These are phyloP conservation scores for Dendrolimus houi DNA, from an alignment of 2,888 invertebrate genomes.

Conservation along the genomic window DNA sequence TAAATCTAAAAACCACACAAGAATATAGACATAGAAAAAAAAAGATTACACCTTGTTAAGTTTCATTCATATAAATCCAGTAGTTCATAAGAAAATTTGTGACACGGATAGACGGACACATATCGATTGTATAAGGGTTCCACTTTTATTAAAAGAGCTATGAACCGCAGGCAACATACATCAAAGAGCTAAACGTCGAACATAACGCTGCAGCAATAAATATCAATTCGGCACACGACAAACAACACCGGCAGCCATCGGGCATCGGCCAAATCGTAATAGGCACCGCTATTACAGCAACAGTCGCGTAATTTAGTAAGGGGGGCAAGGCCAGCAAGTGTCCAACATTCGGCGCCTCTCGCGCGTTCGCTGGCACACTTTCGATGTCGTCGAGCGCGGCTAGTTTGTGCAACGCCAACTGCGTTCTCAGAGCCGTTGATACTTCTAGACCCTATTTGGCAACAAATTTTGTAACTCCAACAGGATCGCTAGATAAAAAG, in stretches of 20 bases:
- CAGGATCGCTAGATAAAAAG: neutral
- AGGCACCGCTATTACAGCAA: conserved; percentile 7
- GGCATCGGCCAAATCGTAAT: conserved; percentile 1
- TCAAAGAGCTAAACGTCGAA: no score
- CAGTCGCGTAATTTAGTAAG: conserved; percentile 9
- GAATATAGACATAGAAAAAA: no score
- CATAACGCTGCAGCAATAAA: no score
- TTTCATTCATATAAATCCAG: no score
- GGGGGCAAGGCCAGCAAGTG: conserved; percentile 52
- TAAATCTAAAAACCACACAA: no score
- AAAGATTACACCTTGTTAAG: no score
- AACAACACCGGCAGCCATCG: conserved; percentile 1
- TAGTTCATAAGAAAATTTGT: no score
- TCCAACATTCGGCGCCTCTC: conserved; percentile 36
- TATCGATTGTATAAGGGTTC: no score
- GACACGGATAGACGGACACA: no score
- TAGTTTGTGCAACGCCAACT: conserved; percentile 17
- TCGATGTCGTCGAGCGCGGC: conserved; percentile 30
- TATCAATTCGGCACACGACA: neutral
- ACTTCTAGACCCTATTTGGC: conserved; percentile 20
- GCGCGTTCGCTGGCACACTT: conserved; percentile 49
- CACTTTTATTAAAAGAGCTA: no score
- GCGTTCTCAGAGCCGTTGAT: conserved; percentile 3
- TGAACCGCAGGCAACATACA: no score
- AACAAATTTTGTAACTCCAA: conserved; percentile 16